Percentiles rank a stretch among this genome's conserved stretches.
Evolutionary conservation across 2,888 invertebrate species (phyloP).

Genomic region (Anticlea derivata): DNA sequence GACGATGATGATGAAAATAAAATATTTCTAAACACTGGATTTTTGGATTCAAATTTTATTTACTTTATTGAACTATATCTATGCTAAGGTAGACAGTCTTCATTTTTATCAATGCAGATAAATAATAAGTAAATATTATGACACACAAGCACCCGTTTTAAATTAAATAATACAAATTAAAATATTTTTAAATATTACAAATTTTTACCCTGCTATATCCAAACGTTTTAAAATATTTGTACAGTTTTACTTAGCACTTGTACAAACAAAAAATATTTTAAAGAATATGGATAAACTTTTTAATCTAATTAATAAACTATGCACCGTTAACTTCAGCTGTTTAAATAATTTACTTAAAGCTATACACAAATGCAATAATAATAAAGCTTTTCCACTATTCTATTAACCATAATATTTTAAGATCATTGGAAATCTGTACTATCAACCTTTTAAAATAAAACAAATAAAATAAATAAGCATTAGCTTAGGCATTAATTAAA

Average conservation of each 20-base stretch:
- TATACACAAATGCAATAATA: constrained; percentile 16
- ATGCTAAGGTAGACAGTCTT: constrained; percentile 31
- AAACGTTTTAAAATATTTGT: constrained; percentile 35
- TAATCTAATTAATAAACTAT: constrained; percentile 31
- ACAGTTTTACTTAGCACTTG: constrained; percentile 24
- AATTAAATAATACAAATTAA: constrained; percentile 18
- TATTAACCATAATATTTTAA: constrained; percentile 34
- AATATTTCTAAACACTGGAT: too few relatives aligned
- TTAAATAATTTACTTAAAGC: constrained; percentile 44
- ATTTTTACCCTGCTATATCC: constrained; percentile 56
- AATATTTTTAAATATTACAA: background rate
- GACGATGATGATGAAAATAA: too few relatives aligned
- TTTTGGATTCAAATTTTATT: background rate
- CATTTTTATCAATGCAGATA: constrained; percentile 23
- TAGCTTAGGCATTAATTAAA: too few relatives aligned
- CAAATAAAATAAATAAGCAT: too few relatives aligned
- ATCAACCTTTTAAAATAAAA: background rate
- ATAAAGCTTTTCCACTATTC: constrained; percentile 3
- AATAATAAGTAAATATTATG: constrained; percentile 39
- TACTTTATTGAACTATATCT: constrained; percentile 18
- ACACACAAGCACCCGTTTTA: constrained; percentile 57
- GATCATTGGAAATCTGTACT: constrained; percentile 53
- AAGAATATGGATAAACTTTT: constrained; percentile 1
- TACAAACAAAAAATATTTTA: constrained; percentile 20
- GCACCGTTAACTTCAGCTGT: constrained; percentile 74